Base-by-base conservation (phyloP, 1,140 invertebrate genomes). In the Papilio xuthus region DNA sequence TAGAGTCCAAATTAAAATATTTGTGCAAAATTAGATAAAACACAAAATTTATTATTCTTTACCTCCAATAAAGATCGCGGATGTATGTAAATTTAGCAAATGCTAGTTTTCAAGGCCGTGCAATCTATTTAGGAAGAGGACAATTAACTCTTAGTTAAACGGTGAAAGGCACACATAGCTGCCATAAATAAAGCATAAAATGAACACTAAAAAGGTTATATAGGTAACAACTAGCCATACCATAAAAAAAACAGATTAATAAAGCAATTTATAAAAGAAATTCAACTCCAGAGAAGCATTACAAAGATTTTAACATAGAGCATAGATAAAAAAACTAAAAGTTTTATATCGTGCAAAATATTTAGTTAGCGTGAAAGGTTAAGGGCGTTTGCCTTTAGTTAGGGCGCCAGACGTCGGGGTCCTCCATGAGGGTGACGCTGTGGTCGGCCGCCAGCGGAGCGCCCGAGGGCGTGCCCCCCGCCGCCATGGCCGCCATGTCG, bases 371-470 rank as follows among this genome's bases (percentile, higher is more conserved):
- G 47, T 74, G 63, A 74, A 47, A 42, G 44, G 53, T 63, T 71
- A n/a, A 74, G 78, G 71, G 26, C 47, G 23, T 79, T 93, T 94
- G 92, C 94, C 93, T 95, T 97, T 97, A 97, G 95, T 97, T 97
- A 88, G 97, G 97, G 93, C 97, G 96, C 97, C 97, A 97, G 84
- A 97, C 97, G 94, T 97, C 97, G 69, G 97, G 97, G 94, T 97
- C 97, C 95, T 97, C 97, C 97, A 97, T 97, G 78, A 97, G 95
- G 81, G 97, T 97, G 84, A 96, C 96, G 94, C 95, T 94, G 95
- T 95, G 94, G 94, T 95, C 95, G 90, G 95, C 90, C 93, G 95
- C 84, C 90, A 90, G 90, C 84, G 90, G 92, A 63, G 90, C 90
- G 82, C 93, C 94, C 79, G 94, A 94, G 79, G 95, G 94, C 91